Evolutionary conservation across 2,797 vertebrate species (phyloP).

Genomic region (Acipenser ruthenus): DNA sequence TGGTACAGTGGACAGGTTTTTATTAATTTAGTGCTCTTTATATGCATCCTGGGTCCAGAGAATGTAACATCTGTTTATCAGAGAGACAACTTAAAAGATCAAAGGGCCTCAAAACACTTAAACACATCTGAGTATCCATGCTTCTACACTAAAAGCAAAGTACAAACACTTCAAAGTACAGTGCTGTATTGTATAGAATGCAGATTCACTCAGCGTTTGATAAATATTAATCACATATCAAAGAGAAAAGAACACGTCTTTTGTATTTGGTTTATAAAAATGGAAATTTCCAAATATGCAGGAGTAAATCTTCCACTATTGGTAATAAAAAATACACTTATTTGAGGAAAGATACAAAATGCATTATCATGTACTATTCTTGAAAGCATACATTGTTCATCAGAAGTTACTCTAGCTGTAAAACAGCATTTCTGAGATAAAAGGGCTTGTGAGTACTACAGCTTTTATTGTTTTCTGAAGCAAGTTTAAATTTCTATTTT

Average conservation of each 20-base stretch:
- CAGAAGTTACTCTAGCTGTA: conserved; percentile 51
- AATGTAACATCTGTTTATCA: conserved; percentile 47
- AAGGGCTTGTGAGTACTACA: conserved; percentile 19
- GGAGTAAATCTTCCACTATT: neutral
- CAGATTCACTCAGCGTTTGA: conserved; percentile 4
- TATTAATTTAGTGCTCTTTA: conserved; percentile 9
- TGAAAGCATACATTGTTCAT: conserved; percentile 51
- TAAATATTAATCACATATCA: conserved; percentile 17
- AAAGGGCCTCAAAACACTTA: conserved; percentile 50
- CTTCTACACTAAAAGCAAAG: conserved; percentile 6
- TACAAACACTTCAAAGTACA: neutral
- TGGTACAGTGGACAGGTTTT: neutral
- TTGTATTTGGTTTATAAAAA: conserved; percentile 2
- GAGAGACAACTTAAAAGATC: conserved; percentile 54
- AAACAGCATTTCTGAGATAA: conserved; percentile 36
- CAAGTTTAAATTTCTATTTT: conserved; percentile 22
- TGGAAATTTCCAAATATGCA: neutral
- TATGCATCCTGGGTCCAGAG: conserved; percentile 43
- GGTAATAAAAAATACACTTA: conserved; percentile 20
- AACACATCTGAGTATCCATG: conserved; percentile 44
- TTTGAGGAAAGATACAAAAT: conserved; percentile 52
- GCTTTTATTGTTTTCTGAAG: conserved; percentile 56
- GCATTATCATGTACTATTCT: conserved; percentile 17
- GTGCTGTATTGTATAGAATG: conserved; percentile 11
- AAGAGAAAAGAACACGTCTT: conserved; percentile 8